Evolutionary conservation across 2,888 invertebrate genomes (phyloP).

Genomic region (Ichneumon xanthorius): DNA sequence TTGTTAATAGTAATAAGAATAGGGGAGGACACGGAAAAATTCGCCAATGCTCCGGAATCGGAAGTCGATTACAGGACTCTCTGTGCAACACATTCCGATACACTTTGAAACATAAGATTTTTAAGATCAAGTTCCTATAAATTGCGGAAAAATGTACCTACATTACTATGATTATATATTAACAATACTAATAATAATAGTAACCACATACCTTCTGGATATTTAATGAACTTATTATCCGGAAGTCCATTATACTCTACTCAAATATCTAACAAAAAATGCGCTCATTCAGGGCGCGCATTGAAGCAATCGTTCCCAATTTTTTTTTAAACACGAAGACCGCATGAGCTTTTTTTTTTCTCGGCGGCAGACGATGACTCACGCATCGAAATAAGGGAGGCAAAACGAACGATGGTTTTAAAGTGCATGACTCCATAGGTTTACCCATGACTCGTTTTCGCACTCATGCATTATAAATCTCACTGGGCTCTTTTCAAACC

Average conservation of each 20-base stretch:
- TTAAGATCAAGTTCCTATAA: background rate
- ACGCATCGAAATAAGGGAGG: constrained; percentile 52
- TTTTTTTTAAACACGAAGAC: constrained; percentile 10
- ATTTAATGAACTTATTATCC: too few species aligned
- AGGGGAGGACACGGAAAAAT: background rate
- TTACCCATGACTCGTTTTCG: constrained; percentile 4
- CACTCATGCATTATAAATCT: background rate
- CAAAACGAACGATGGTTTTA: constrained; percentile 5
- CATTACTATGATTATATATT: too few species aligned
- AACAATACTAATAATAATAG: too few species aligned
- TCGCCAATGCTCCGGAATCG: background rate
- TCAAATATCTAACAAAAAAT: background rate
- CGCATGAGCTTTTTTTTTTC: constrained; percentile 20
- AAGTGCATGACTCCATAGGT: background rate
- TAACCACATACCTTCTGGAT: too few species aligned
- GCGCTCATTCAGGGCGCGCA: background rate
- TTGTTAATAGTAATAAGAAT: too few species aligned
- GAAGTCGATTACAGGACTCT: constrained; percentile 1
- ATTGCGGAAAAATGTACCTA: too few species aligned
- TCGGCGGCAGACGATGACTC: constrained; percentile 47
- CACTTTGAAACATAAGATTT: background rate
- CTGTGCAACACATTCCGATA: background rate
- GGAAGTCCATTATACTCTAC: background rate
- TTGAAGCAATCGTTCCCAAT: background rate
- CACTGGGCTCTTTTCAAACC: background rate